A percentile compares a stretch with the other conserved stretches of the same genome.
Conservation (phyloP, 2,888 invertebrate species). For the Drosophila bunnanda region DNA sequence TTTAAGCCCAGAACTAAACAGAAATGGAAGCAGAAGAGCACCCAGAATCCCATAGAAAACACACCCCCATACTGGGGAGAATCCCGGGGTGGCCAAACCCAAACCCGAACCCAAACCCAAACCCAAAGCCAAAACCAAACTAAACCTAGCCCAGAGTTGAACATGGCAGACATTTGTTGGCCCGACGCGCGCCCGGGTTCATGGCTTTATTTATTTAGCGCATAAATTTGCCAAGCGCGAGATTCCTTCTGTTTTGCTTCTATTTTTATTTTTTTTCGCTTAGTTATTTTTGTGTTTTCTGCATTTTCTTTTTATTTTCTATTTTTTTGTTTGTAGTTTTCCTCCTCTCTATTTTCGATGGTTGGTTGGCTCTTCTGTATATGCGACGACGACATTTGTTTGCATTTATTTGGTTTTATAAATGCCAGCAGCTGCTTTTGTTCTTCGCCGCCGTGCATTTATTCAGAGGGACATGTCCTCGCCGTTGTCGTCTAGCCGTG, state of each 20-base stretch:
- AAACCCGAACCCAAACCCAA: slow-evolving; percentile 1
- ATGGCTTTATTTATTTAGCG: slow-evolving; percentile 79
- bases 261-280: slow-evolving; percentile 4
- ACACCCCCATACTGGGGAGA: neutral
- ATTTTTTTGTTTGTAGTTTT: slow-evolving; percentile 25
- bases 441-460: slow-evolving; percentile 17
- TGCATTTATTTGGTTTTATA: slow-evolving; percentile 73
- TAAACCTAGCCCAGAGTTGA: slow-evolving; percentile 11
- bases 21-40: neutral
- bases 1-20: slow-evolving; percentile 34
- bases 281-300: slow-evolving; percentile 13
- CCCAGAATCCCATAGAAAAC: slow-evolving; percentile 19
- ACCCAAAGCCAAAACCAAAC: slow-evolving; percentile 24
- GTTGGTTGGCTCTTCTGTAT: slow-evolving; percentile 39
- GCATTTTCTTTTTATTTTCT: neutral
- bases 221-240: slow-evolving; percentile 71
- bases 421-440: slow-evolving; percentile 29
- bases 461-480: slow-evolving; percentile 27
- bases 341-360: slow-evolving; percentile 41
- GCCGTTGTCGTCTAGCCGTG: slow-evolving; percentile 53
- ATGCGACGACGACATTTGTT: slow-evolving; percentile 63
- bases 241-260: slow-evolving; percentile 34
- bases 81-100: slow-evolving; percentile 8
- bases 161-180: slow-evolving; percentile 65
- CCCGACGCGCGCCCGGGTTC: slow-evolving; percentile 55